phyloP scores from a whole-genome alignment of 2,797 vertebrate genomes.

The Florisuga fusca region DNA sequence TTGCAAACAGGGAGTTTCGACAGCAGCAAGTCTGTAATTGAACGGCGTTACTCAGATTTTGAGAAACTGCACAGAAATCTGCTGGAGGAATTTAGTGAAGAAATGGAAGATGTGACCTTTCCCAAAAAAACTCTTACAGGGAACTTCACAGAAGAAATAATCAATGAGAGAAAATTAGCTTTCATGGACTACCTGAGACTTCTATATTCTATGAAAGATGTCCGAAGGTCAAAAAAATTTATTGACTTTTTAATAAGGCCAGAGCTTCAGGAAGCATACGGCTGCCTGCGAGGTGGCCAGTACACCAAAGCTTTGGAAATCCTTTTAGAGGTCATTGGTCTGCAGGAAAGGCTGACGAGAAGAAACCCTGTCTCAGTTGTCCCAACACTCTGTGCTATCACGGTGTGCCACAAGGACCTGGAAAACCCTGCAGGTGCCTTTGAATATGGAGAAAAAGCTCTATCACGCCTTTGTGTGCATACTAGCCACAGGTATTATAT shows the following conservation, averaged over 20 bases:
- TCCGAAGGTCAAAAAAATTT: constrained; percentile 83
- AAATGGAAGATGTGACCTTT: constrained; percentile 89
- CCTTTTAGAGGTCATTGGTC: constrained; percentile 78
- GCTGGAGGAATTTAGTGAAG: constrained; percentile 84
- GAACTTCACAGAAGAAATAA: constrained; percentile 85
- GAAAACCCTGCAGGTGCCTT: constrained; percentile 82
- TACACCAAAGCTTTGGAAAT: constrained; percentile 81
- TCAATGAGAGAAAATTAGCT: constrained; percentile 84
- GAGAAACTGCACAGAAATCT: constrained; percentile 85
- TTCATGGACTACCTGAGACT: constrained; percentile 88
- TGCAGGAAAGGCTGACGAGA: constrained; percentile 87
- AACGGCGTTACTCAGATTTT: constrained; percentile 93
- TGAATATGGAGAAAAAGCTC: constrained; percentile 81
- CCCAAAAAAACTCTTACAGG: constrained; percentile 87
- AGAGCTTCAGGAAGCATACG: constrained; percentile 84
- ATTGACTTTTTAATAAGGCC: constrained; percentile 84
- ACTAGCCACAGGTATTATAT: constrained; percentile 80
- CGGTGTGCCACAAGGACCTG: constrained; percentile 90
- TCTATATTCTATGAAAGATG: constrained; percentile 80
- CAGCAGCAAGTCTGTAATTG: constrained; percentile 81
- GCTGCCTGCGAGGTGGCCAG: constrained; percentile 87
- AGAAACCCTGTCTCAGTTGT: constrained; percentile 79
- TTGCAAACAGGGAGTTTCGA: constrained; percentile 93
- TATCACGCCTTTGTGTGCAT: constrained; percentile 77
- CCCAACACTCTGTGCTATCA: constrained; percentile 84